Percentiles rank a stretch among this genome's conserved stretches.
Evolutionary conservation across 2,113 vertebrate species (phyloP).

Genomic region (Oryzias melastigma): DNA sequence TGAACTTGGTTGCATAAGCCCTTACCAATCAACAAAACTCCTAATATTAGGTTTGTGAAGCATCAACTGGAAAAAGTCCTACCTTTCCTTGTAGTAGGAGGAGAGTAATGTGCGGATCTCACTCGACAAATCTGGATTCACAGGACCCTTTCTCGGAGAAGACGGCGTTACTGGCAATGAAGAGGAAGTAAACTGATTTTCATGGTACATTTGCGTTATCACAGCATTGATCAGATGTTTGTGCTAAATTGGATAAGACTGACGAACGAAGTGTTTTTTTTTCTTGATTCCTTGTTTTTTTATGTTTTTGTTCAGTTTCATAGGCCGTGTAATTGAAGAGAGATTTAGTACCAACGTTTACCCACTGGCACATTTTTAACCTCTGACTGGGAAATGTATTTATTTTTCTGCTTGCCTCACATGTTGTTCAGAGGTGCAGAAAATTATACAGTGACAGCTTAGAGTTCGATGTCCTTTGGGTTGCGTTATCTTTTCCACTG

Average conservation of each 20-base stretch:
- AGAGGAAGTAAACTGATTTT: conserved; percentile 25
- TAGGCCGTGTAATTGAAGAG: too few relatives aligned
- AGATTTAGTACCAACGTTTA: too few relatives aligned
- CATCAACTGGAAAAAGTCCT: conserved; percentile 2
- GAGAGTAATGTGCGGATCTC: conserved; percentile 82
- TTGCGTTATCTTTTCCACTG: neutral
- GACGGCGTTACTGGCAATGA: conserved; percentile 37
- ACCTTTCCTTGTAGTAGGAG: conserved; percentile 86
- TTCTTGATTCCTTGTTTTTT: neutral
- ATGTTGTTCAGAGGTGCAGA: conserved; percentile 8
- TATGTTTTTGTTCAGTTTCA: neutral
- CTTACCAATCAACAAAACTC: neutral
- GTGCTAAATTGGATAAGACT: neutral
- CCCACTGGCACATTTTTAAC: too few relatives aligned
- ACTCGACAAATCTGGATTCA: conserved; percentile 77
- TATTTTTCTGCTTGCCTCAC: conserved; percentile 5
- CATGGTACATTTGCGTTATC: neutral
- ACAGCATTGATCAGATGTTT: neutral
- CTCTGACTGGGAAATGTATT: too few relatives aligned
- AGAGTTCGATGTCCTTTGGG: neutral
- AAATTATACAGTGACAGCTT: conserved; percentile 6
- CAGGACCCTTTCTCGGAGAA: conserved; percentile 66
- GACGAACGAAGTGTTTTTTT: neutral
- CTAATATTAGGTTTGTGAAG: neutral
- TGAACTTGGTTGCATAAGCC: too few relatives aligned